Evolutionary conservation across 1,140 invertebrate genomes (phyloP).

Genomic region (Ooceraea biroi): DNA sequence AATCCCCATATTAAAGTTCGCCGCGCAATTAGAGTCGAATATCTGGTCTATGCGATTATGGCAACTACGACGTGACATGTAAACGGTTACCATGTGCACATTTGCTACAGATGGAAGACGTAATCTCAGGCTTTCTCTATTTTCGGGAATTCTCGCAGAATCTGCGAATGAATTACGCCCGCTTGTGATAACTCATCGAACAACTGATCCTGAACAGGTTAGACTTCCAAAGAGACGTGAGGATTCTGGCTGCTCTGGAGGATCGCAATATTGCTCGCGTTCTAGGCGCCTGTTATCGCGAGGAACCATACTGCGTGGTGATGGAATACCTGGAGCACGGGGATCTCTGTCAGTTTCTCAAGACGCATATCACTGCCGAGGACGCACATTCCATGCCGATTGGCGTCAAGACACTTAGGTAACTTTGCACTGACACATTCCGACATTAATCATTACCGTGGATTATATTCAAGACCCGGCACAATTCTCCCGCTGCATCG

Average conservation of each 20-base stretch:
- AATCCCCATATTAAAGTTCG: not conserved
- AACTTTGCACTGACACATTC: conserved; percentile 47
- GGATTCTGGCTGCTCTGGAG: conserved; percentile 94
- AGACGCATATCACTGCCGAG: conserved; percentile 88
- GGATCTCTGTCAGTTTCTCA: conserved; percentile 95
- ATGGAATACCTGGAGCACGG: conserved; percentile 97
- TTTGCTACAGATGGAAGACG: not conserved
- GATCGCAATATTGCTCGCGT: conserved; percentile 95
- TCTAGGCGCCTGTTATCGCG: conserved; percentile 93
- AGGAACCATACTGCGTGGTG: conserved; percentile 94
- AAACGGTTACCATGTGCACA: too few species aligned
- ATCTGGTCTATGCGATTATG: too few species aligned
- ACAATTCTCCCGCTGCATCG: not conserved
- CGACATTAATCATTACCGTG: not conserved
- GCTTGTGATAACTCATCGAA: not conserved
- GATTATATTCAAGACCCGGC: not conserved
- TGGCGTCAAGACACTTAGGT: conserved; percentile 89
- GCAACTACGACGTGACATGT: too few species aligned
- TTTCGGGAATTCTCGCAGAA: not conserved
- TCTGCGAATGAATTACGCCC: not conserved
- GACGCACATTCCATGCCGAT: conserved; percentile 87
- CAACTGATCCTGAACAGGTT: conserved; percentile 87
- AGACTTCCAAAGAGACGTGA: conserved; percentile 96
- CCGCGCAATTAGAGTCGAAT: too few species aligned
- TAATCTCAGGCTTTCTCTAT: not conserved